phyloP scores from a whole-genome alignment of 1,140 invertebrate species.

The Leptonema lineaticorne region DNA sequence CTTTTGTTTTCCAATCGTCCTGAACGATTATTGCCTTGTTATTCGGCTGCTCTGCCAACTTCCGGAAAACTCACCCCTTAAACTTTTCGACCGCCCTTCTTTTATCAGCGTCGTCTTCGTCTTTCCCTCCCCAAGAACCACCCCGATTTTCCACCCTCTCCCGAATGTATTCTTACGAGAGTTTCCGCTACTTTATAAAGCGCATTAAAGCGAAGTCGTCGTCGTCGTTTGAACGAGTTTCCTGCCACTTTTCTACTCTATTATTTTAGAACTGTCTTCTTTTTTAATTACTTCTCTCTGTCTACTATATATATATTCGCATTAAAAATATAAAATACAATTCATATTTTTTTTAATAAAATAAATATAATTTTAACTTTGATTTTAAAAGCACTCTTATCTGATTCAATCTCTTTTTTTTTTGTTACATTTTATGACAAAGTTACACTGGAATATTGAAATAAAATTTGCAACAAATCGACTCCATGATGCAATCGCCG shows the following conservation, averaged over 20 bases:
- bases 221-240: not conserved
- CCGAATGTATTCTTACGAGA: not conserved
- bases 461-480: too few relatives aligned
- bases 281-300: not conserved
- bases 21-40: conserved; percentile 60
- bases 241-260: not conserved
- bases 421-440: too few relatives aligned
- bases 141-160: not conserved
- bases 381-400: too few relatives aligned
- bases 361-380: too few relatives aligned
- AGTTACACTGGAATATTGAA: too few relatives aligned
- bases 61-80: not conserved
- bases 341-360: too few relatives aligned
- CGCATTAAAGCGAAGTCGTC: conserved; percentile 9
- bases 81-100: too few relatives aligned
- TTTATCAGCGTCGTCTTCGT: too few relatives aligned
- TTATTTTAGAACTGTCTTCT: not conserved
- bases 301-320: too few relatives aligned
- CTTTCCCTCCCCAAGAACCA: not conserved
- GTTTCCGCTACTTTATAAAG: conserved; percentile 5
- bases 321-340: too few relatives aligned
- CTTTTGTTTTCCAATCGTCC: conserved; percentile 60
- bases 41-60: conserved; percentile 45
- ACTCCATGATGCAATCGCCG: not conserved
- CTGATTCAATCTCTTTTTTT: too few relatives aligned